A percentile compares a stretch with the other conserved stretches of the same genome.
Evolutionary conservation across 1,140 invertebrate species (phyloP).

Genomic region (Gryllus bimaculatus): DNA sequence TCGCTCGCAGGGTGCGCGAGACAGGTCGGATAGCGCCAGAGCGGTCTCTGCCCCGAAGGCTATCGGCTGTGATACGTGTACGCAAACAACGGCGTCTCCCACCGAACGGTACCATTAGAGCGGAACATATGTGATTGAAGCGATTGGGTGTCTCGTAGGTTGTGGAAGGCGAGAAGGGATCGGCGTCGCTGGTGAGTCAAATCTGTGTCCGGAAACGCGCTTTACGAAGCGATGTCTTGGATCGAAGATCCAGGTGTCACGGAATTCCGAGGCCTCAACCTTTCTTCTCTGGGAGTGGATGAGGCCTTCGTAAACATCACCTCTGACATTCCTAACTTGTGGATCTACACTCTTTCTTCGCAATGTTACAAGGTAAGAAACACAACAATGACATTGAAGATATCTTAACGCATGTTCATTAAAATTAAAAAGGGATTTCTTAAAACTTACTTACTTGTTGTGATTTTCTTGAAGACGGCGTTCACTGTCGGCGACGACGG

Average conservation of each 20-base stretch:
- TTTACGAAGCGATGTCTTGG: conserved; percentile 25
- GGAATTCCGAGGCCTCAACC: conserved; percentile 26
- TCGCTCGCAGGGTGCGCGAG: too few species aligned
- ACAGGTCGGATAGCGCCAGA: too few species aligned
- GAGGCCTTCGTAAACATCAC: conserved; percentile 30
- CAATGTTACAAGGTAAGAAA: conserved; percentile 28
- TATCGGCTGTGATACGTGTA: too few species aligned
- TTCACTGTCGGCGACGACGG: too few species aligned
- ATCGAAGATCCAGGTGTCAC: conserved; percentile 29
- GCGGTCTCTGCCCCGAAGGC: too few species aligned
- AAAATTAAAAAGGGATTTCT: too few species aligned
- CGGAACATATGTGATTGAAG: neutral
- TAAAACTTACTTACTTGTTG: too few species aligned
- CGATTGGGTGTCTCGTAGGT: neutral
- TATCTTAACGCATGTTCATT: too few species aligned
- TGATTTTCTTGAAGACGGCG: too few species aligned
- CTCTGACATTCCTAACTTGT: conserved; percentile 21
- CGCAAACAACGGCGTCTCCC: too few species aligned
- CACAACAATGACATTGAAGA: too few species aligned
- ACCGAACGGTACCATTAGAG: neutral
- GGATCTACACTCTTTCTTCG: conserved; percentile 28
- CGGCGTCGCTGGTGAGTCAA: neutral
- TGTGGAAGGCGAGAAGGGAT: neutral
- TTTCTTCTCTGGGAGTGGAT: conserved; percentile 28
- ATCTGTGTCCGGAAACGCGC: neutral